phyloP scores from a whole-genome alignment of 53 echinoderm and acorn worm species.

The Pentamera pediparva region DNA sequence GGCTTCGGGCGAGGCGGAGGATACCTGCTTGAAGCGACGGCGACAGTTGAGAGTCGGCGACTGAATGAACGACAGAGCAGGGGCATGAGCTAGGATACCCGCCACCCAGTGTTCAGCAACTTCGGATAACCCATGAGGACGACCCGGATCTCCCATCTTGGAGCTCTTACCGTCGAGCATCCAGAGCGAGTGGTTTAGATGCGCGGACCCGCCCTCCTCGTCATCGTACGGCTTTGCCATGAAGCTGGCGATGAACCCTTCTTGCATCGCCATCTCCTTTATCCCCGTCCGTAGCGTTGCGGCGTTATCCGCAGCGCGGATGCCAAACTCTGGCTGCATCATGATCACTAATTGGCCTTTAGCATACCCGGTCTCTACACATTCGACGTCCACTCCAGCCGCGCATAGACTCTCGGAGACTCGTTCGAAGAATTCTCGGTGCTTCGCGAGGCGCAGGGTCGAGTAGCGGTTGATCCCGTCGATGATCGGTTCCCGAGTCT shows the following conservation, averaged over 20 bases:
- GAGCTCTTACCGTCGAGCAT: slow-evolving; percentile 38
- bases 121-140: slow-evolving; percentile 34
- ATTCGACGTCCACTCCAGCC: slow-evolving; percentile 49
- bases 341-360: slow-evolving; percentile 46
- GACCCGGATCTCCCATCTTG: slow-evolving; percentile 24
- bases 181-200: slow-evolving; percentile 63
- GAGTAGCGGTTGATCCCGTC: slow-evolving; percentile 44
- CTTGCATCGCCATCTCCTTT: slow-evolving; percentile 53
- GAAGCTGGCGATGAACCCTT: slow-evolving; percentile 54
- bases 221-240: slow-evolving; percentile 56
- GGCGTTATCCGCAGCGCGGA: slow-evolving; percentile 53
- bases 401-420: slow-evolving; percentile 15
- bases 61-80: slow-evolving; percentile 33
- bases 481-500: slow-evolving; percentile 54
- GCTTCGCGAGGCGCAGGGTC: slow-evolving; percentile 32
- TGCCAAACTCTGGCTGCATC: slow-evolving; percentile 51
- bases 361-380: slow-evolving; percentile 34
- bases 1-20: slow-evolving; percentile 41
- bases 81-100: slow-evolving; percentile 50
- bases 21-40: slow-evolving; percentile 8
- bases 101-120: slow-evolving; percentile 56
- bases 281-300: slow-evolving; percentile 43
- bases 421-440: slow-evolving; percentile 17
- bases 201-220: slow-evolving; percentile 27
- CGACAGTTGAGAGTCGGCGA: slow-evolving; percentile 49